A percentile compares a stretch with the other conserved stretches of the same genome.
phyloP scores from a whole-genome alignment of 2,113 vertebrate genomes.

The Pithys albifrons region DNA sequence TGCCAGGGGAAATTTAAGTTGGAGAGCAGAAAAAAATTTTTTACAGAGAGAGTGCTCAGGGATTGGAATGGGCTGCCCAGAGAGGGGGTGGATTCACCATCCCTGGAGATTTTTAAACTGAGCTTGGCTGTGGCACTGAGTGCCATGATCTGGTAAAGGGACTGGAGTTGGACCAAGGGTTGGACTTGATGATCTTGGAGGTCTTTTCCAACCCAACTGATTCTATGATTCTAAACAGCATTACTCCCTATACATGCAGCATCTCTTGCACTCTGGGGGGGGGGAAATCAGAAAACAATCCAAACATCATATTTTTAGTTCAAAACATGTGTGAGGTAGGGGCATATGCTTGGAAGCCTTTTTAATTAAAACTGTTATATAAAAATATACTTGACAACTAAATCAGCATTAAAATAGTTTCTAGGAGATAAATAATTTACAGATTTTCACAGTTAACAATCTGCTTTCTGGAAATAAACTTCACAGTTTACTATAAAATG shows the following conservation, averaged over 20 bases:
- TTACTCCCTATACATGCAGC: not conserved
- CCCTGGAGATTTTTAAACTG: no score
- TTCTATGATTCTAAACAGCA: no score
- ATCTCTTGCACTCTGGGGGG: not conserved
- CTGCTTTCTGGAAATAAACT: constrained; percentile 66
- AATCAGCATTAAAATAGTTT: constrained; percentile 67
- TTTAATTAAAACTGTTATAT: constrained; percentile 20
- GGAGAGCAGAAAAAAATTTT: no score
- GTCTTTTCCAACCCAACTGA: no score
- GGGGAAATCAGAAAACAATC: not conserved
- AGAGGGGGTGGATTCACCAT: no score
- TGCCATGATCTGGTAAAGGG: no score
- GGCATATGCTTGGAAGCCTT: not conserved
- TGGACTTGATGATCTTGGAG: no score
- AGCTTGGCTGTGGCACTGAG: no score
- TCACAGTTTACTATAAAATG: constrained; percentile 69
- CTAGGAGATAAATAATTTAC: constrained; percentile 65
- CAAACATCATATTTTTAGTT: not conserved
- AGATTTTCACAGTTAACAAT: constrained; percentile 63
- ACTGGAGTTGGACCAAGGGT: no score
- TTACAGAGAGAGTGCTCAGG: no score
- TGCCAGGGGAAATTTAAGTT: no score
- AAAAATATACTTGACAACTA: constrained; percentile 57
- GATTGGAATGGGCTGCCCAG: no score
- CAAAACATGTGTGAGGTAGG: not conserved